Evolutionary conservation across 2,888 invertebrate species (phyloP), one percentile per base, ranked within the genome.

Genomic region (Zonitis immaculata): DNA sequence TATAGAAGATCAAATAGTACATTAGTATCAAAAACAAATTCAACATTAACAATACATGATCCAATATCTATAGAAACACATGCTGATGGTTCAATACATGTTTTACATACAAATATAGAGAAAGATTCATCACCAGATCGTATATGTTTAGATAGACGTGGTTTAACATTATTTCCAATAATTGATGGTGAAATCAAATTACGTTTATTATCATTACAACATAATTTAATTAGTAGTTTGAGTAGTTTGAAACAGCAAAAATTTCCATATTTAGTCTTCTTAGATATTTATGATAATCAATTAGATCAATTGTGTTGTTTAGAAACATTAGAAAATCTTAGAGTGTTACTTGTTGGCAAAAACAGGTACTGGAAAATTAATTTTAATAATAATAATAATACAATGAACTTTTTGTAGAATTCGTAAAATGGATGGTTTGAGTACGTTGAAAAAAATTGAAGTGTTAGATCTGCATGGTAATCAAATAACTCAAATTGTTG

Each of bases 271-370:
- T 79, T 96, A 53, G 94, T 95, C 14, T 95, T 95, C 74, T 82
- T 96, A 53, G 95, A 96, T 77, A 81, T 96, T 52, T 96, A 95
- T 72, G 93, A 95, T 76, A 96, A 96, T 77, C 93, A 95, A 75
- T 85, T 96, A 57, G 95, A 95, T 62, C 86, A 86, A 70, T 88
- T 95, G 56, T 84, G 85, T 51, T 88, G 86, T 51, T 78, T 96
- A 54, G 87, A 88, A 64, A 82, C 85, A 48, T 79, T 95, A 45
- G 84, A 85, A 58, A 89, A 88, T 67, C 79, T 95, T 47, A 80
- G 94, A 60, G 95, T 95, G 11, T 80, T 96, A 51, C 79, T 95
- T 58, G 81, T 96, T 72, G 95, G 95, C 1, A 95, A 95, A 78
- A 96, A 96, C 76, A 87, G 90, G 88, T 87, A 74, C 7, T 52